Percentiles rank a stretch among this genome's conserved stretches.
phyloP scores from a whole-genome alignment of 2,113 vertebrate genomes.

The Crotalus helleri region DNA sequence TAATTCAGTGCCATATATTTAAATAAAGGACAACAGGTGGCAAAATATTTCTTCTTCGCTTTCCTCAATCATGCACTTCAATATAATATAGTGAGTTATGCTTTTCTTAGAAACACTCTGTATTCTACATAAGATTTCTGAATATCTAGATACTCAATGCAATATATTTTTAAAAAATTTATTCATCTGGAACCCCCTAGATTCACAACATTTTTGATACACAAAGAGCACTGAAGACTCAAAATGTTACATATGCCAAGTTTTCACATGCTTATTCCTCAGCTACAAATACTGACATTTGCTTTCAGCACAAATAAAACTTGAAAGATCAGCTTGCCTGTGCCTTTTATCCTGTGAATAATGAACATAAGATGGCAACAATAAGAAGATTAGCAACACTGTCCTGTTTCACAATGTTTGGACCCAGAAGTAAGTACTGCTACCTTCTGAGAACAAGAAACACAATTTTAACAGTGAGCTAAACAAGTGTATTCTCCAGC shows the following conservation, averaged over 20 bases:
- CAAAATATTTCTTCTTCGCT: conserved; percentile 48
- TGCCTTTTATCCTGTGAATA: conserved; percentile 38
- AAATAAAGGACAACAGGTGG: conserved; percentile 58
- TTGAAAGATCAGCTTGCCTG: conserved; percentile 51
- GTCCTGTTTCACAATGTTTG: conserved; percentile 59
- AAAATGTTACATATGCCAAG: conserved; percentile 69
- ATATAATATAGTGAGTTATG: conserved; percentile 61
- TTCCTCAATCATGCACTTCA: conserved; percentile 48
- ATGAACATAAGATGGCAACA: conserved; percentile 59
- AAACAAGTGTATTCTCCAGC: conserved; percentile 57
- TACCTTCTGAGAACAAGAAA: conserved; percentile 31
- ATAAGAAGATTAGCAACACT: conserved; percentile 58
- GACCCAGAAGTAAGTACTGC: conserved; percentile 63
- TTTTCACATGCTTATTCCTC: conserved; percentile 64
- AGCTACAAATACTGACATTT: conserved; percentile 69
- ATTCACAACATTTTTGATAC: conserved; percentile 75
- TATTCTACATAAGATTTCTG: conserved; percentile 60
- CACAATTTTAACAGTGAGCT: conserved; percentile 52
- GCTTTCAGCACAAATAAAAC: conserved; percentile 45
- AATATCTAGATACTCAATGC: conserved; percentile 58
- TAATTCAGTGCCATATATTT: conserved; percentile 68
- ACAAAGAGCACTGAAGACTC: conserved; percentile 69
- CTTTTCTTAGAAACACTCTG: conserved; percentile 51
- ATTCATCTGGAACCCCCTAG: conserved; percentile 70
- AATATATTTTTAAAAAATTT: conserved; percentile 57